Evolutionary conservation across 1,140 invertebrate genomes (phyloP).

Genomic region (Armadillidium nasatum): DNA sequence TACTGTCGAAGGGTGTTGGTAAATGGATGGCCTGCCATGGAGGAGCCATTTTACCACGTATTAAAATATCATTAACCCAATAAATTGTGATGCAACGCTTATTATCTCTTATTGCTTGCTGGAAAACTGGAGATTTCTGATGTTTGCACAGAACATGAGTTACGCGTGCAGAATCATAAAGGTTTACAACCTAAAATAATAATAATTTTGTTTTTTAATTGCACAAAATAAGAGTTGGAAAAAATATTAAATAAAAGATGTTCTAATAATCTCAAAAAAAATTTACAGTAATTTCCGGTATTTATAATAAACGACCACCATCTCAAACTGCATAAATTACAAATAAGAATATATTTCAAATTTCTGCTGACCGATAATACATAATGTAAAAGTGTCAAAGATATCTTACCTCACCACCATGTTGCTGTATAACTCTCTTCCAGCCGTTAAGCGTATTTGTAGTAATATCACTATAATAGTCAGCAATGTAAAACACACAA

Average conservation of each 20-base stretch:
- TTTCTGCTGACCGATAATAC: too few species aligned
- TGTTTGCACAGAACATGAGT: slow-evolving; percentile 89
- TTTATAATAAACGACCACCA: too few species aligned
- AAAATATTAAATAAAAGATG: not conserved
- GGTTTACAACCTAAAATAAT: slow-evolving; percentile 15
- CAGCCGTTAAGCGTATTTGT: slow-evolving; percentile 61
- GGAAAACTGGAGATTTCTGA: slow-evolving; percentile 55
- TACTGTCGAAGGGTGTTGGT: slow-evolving; percentile 68
- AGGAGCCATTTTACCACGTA: slow-evolving; percentile 74
- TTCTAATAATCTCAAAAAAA: not conserved
- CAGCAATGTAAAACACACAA: slow-evolving; percentile 83
- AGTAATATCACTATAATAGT: slow-evolving; percentile 58
- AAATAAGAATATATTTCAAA: too few species aligned
- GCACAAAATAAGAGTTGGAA: not conserved
- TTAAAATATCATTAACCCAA: slow-evolving; percentile 87
- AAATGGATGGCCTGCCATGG: slow-evolving; percentile 89
- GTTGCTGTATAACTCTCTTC: slow-evolving; percentile 74
- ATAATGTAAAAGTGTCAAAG: too few species aligned
- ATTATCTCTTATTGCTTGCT: slow-evolving; percentile 66
- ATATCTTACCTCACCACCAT: slow-evolving; percentile 83
- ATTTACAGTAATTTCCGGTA: too few species aligned
- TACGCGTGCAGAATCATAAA: slow-evolving; percentile 68
- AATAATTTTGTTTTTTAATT: not conserved
- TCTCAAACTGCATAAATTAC: too few species aligned
- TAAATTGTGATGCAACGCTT: slow-evolving; percentile 85